phyloP scores from a whole-genome alignment of 2,113 vertebrate species.

The Erinaceus europaeus region DNA sequence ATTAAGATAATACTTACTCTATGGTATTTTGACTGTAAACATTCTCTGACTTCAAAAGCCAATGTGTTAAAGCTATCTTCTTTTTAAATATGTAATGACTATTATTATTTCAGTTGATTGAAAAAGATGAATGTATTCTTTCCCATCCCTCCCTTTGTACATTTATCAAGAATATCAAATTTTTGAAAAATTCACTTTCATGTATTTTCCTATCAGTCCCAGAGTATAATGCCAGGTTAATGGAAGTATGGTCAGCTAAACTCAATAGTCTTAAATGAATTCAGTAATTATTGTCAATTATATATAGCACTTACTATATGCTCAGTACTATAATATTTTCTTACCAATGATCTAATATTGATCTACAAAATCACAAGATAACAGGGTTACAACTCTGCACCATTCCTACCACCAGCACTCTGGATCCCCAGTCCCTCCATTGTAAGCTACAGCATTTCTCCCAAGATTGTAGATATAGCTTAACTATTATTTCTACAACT shows the following conservation, averaged over 20 bases:
- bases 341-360: too few relatives aligned
- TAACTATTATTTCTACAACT: too few relatives aligned
- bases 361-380: too few relatives aligned
- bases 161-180: background rate
- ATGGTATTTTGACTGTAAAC: too few relatives aligned
- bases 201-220: background rate
- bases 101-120: slow-evolving; percentile 18
- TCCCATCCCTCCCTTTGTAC: background rate
- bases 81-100: slow-evolving; percentile 30
- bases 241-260: slow-evolving; percentile 22
- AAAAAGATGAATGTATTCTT: background rate
- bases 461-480: too few relatives aligned
- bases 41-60: slow-evolving; percentile 31
- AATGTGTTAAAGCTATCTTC: slow-evolving; percentile 36
- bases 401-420: too few relatives aligned
- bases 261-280: slow-evolving; percentile 26
- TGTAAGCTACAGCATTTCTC: too few relatives aligned
- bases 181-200: background rate
- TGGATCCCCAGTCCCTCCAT: too few relatives aligned
- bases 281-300: slow-evolving; percentile 18
- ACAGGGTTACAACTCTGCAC: too few relatives aligned
- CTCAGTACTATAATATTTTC: background rate
- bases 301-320: background rate
- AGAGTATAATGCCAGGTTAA: background rate
- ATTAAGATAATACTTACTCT: too few relatives aligned